Evolutionary conservation across 2,797 vertebrate genomes (phyloP), one percentile per base, ranked within the genome.

Genomic region (Labroides dimidiatus): DNA sequence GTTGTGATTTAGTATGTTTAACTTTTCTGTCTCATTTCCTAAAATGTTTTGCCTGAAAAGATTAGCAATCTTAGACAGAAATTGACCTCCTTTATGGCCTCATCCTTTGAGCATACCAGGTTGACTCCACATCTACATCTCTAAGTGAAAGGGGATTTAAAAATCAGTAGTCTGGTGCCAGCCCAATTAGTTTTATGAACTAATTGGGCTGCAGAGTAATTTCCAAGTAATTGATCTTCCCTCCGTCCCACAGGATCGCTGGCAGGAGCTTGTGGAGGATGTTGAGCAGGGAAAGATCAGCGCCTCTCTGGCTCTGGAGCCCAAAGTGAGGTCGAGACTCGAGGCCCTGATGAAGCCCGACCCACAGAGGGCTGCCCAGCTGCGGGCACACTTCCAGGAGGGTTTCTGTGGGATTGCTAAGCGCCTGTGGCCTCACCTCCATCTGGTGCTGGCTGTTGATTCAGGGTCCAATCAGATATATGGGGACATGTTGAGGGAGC

Each of bases 351-450:
- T 95, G 68, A 71, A 4, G 4, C 93, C 96, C 0, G 94, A 95
- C 12, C 85, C 90, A 0, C 4, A 41, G 17, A 92, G 97, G 75
- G 97, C 95, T 0, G 78, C 89, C 0, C 88, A 96, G 67, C 89
- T 99, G 9, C 75, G 24, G 43, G 77, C 82, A 0, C 92, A 94
- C 68, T 93, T 96, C 2, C 64, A 91, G 69, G 77, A 74, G 0
- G 94, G 97, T 23, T 95, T 96, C 23, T 65, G 75, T 63, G 96
- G 95, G 45, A 92, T 99, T 13, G 95, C 88, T 50, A 92, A 64
- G 60, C 91, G 95, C 12, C 82, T 98, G 17, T 99, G 97, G 97
- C 96, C 96, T 0, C 84, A 85, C 58, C 92, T 98, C 63, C 91
- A 95, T 78, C 91, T 96, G 88, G 93, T 96, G 84, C 90, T 97